These are phyloP conservation scores for Mimas tiliae DNA, from an alignment of 2,888 invertebrate species.

Conservation along the genomic window DNA sequence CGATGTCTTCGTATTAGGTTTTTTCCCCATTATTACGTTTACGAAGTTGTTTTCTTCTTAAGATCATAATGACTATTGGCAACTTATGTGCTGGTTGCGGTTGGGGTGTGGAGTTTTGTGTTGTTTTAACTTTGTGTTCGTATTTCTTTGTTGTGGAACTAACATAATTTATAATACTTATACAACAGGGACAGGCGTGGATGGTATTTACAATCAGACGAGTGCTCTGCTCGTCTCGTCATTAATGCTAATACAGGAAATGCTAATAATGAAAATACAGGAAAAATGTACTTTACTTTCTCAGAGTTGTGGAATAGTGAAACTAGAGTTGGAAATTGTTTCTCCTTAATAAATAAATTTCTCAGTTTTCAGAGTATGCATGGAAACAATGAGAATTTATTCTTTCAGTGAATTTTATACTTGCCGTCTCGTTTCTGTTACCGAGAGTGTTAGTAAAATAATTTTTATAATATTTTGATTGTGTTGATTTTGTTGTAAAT, in stretches of 20 bases:
- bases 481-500: too few relatives aligned
- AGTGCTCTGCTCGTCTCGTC: too few relatives aligned
- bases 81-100: slow-evolving; percentile 22
- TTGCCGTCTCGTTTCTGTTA: too few relatives aligned
- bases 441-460: slow-evolving; percentile 9
- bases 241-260: too few relatives aligned
- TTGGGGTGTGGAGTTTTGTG: slow-evolving; percentile 3
- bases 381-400: slow-evolving; percentile 21
- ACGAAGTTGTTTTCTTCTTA: slow-evolving; percentile 37
- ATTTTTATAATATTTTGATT: not conserved
- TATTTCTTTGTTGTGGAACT: not conserved
- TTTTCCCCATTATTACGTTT: slow-evolving; percentile 42
- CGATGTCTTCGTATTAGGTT: slow-evolving; percentile 43
- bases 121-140: not conserved
- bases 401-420: slow-evolving; percentile 11
- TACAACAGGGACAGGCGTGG: too few relatives aligned
- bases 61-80: slow-evolving; percentile 28
- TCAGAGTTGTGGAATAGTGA: not conserved
- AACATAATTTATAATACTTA: not conserved
- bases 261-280: not conserved
- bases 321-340: slow-evolving; percentile 17
- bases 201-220: too few relatives aligned
- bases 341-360: slow-evolving; percentile 15
- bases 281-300: too few relatives aligned
- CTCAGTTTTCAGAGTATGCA: slow-evolving; percentile 16